phyloP scores from a whole-genome alignment of 2,888 invertebrate species.

The Scaptomyza reducta region DNA sequence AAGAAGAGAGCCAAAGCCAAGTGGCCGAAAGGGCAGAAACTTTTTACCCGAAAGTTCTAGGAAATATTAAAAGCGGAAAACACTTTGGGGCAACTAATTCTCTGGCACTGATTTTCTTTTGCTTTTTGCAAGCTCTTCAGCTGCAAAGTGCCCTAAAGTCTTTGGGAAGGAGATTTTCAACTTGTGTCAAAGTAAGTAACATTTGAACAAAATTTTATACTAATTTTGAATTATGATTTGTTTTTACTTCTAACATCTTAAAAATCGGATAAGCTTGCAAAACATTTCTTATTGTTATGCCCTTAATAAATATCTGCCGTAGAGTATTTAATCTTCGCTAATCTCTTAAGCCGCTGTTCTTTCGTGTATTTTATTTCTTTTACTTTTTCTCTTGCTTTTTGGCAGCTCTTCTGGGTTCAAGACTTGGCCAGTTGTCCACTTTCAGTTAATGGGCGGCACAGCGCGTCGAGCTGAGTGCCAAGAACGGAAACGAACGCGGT shows the following conservation, averaged over 20 bases:
- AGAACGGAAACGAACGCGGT: constrained; percentile 66
- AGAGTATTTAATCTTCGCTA: constrained; percentile 13
- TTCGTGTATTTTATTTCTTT: constrained; percentile 15
- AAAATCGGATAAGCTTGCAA: no score
- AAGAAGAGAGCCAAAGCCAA: constrained; percentile 55
- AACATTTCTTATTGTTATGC: no score
- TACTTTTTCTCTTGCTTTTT: constrained; percentile 45
- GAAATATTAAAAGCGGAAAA: constrained; percentile 80
- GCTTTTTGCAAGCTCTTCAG: constrained; percentile 31
- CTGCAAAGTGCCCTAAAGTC: constrained; percentile 10
- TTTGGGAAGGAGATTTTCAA: neutral
- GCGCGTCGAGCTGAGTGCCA: constrained; percentile 57
- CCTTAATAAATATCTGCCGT: neutral
- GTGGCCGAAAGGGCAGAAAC: constrained; percentile 50
- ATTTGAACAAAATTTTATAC: no score
- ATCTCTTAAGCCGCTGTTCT: neutral
- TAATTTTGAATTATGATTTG: no score
- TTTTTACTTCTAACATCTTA: no score
- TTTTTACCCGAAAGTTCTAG: constrained; percentile 62
- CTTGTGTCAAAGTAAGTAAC: constrained; percentile 4
- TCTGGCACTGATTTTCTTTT: constrained; percentile 35
- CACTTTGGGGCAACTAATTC: constrained; percentile 77
- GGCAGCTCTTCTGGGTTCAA: constrained; percentile 66
- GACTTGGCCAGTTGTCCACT: constrained; percentile 54
- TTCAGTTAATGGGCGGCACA: constrained; percentile 42